Evolutionary conservation across 64 coral and sea anemone species (phyloP).

Genomic region (Montipora sp.): DNA sequence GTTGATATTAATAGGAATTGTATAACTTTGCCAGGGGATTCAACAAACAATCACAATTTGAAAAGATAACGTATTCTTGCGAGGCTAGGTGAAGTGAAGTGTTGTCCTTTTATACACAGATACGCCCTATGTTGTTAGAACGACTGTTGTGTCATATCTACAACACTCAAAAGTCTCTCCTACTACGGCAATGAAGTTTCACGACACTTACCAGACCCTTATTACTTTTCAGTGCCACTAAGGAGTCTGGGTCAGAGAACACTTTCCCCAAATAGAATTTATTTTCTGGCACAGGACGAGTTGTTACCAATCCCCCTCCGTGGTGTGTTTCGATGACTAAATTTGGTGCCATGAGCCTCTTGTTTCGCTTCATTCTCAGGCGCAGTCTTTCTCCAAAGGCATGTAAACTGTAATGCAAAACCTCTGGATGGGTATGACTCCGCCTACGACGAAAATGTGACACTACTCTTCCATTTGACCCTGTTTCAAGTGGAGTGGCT

Average conservation of each 20-base stretch:
- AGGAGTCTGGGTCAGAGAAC: constrained; percentile 35
- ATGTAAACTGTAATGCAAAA: constrained; percentile 24
- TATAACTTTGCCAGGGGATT: no score
- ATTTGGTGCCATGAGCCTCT: constrained; percentile 5
- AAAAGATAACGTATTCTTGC: no score
- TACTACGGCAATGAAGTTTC: no score
- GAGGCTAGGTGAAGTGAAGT: no score
- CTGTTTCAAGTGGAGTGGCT: constrained; percentile 20
- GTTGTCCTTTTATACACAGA: no score
- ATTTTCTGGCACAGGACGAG: constrained; percentile 10
- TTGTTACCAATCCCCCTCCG: constrained; percentile 5
- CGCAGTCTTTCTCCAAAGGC: constrained; percentile 39
- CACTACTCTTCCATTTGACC: neutral
- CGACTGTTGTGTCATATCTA: no score
- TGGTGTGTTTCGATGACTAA: constrained; percentile 22
- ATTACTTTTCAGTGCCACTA: constrained; percentile 39
- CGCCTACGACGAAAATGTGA: neutral
- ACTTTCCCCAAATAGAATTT: constrained; percentile 55
- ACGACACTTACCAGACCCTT: constrained; percentile 37
- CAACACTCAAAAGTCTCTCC: no score
- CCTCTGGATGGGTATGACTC: neutral
- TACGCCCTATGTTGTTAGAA: no score
- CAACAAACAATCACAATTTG: no score
- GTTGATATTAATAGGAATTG: no score
- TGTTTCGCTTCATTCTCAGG: constrained; percentile 31